A percentile compares a stretch with the other conserved stretches of the same genome.
These are phyloP conservation scores for Odontesthes bonariensis DNA, from an alignment of 2,113 vertebrate species.

Conservation along the genomic window DNA sequence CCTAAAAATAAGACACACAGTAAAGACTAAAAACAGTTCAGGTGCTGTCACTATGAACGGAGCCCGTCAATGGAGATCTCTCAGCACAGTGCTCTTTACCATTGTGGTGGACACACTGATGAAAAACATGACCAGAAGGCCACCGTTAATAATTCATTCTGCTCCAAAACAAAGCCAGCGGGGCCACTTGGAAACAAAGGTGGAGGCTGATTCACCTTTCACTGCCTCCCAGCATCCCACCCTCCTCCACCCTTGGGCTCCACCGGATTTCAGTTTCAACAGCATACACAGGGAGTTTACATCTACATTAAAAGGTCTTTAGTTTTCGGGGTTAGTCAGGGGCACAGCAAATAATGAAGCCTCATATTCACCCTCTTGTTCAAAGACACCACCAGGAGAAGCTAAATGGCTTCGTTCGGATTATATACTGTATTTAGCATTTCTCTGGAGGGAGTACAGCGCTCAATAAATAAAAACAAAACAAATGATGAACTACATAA, in stretches of 20 bases:
- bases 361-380: not conserved
- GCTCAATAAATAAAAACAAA: not conserved
- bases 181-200: conserved; percentile 73
- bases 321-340: not conserved
- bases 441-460: not conserved
- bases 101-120: conserved; percentile 73
- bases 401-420: not conserved
- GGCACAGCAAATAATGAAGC: not conserved
- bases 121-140: conserved; percentile 81
- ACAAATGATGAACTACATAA: no score
- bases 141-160: conserved; percentile 79
- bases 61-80: conserved; percentile 59
- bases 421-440: not conserved
- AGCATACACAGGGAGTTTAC: conserved; percentile 35
- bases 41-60: conserved; percentile 19
- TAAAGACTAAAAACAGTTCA: conserved; percentile 18
- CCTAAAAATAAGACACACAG: conserved; percentile 17
- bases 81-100: conserved; percentile 59
- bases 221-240: conserved; percentile 58
- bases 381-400: conserved; percentile 5
- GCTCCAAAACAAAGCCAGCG: conserved; percentile 77
- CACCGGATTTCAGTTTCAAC: conserved; percentile 42
- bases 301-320: conserved; percentile 19
- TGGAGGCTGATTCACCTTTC: conserved; percentile 75
- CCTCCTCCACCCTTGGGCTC: conserved; percentile 41